These are phyloP conservation scores for Plagiodera versicolora DNA, from an alignment of 2,888 invertebrate genomes.

Conservation along the genomic window DNA sequence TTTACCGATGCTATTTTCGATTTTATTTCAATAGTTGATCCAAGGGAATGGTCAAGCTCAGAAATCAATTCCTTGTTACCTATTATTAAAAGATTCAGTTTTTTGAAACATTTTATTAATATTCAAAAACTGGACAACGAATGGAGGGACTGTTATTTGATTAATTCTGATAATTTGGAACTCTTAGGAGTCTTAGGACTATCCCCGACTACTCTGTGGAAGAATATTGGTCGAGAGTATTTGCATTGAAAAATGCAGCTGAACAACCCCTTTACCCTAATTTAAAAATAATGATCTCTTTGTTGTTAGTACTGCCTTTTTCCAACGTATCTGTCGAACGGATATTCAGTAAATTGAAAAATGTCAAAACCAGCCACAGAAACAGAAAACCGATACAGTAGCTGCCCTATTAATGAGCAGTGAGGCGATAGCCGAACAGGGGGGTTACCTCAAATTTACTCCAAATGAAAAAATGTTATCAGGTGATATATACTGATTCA, in stretches of 20 bases:
- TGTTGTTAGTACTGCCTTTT: slow-evolving; percentile 13
- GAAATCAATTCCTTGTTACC: too few species aligned
- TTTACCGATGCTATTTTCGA: not conserved
- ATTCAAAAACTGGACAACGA: slow-evolving; percentile 1
- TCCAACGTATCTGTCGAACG: slow-evolving; percentile 13
- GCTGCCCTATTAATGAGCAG: not conserved
- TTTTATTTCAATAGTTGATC: not conserved
- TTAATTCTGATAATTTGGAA: too few species aligned
- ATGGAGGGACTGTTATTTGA: slow-evolving; percentile 1
- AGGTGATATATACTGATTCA: not conserved
- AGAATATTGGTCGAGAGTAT: not conserved
- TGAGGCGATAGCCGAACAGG: not conserved
- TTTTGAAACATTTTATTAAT: not conserved
- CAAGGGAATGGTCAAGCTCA: not conserved
- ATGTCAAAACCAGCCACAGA: slow-evolving; percentile 5
- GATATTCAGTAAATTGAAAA: slow-evolving; percentile 13
- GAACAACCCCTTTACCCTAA: not conserved
- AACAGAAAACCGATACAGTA: not conserved
- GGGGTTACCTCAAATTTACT: not conserved
- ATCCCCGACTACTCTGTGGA: not conserved
- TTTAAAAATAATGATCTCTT: slow-evolving; percentile 7
- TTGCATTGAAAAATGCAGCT: not conserved
- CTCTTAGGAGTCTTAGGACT: not conserved
- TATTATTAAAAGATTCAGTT: not conserved
- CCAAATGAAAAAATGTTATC: not conserved